Conservation (phyloP, 2,113 vertebrate genomes). For the Odocoileus hemionus region DNA sequence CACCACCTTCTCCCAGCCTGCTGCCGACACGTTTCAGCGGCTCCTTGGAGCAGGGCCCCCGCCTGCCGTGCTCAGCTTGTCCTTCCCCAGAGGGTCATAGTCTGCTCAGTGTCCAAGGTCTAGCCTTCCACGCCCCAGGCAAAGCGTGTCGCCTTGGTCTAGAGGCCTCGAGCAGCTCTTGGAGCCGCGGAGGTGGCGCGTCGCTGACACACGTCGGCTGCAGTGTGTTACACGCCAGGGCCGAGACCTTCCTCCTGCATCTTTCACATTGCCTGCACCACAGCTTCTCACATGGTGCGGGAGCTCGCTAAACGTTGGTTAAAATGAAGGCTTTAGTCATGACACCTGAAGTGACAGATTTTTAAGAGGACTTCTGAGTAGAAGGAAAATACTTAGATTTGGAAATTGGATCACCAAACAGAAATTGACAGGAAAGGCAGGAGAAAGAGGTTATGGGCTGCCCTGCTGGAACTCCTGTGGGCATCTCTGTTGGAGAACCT, state of each 20-base stretch:
- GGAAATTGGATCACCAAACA: background rate
- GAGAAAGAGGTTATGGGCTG: background rate
- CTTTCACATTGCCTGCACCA: background rate
- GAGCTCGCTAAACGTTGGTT: background rate
- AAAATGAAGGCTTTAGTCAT: background rate
- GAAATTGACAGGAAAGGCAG: background rate
- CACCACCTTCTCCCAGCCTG: background rate
- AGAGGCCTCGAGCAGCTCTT: background rate
- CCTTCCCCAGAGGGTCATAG: too few relatives aligned
- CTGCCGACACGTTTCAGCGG: background rate
- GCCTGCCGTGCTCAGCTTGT: background rate
- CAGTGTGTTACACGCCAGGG: rapidly evolving
- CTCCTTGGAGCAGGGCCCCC: background rate
- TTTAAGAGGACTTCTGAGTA: background rate
- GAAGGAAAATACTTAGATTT: background rate
- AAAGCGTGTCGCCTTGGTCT: background rate
- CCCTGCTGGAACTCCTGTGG: background rate
- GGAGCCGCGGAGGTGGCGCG: background rate
- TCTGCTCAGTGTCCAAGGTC: background rate
- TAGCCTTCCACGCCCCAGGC: background rate
- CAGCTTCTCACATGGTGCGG: background rate
- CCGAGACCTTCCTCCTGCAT: background rate
- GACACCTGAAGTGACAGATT: background rate
- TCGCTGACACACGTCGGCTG: rapidly evolving
- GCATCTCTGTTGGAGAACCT: background rate